Base-by-base conservation (phyloP, 1,140 invertebrate species). In the Papilio machaon region DNA sequence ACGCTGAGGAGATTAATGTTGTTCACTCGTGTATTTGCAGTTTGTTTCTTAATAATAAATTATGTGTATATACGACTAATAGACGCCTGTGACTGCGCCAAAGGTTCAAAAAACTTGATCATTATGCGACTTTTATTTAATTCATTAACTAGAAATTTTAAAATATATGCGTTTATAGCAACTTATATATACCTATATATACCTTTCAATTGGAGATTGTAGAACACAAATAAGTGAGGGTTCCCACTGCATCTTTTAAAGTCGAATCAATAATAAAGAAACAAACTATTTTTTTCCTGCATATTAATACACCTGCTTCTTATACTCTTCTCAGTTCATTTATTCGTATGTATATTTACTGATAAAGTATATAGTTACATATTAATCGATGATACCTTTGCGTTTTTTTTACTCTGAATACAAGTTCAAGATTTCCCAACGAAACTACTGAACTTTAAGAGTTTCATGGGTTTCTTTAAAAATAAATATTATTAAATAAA, bases 31-130 rank as follows among this genome's bases (percentile, higher is more conserved):
- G 23, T 67, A 35, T 67, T 67, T 67, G 64, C 64, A 67, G 23
- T 67, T 67, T 67, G 64, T 35, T 67, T 67, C 64, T 67, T 67
- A 67, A 67, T 67, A 30, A 67, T 67, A 67, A 67, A 67, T 67
- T 67, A 67, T 67, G 2, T 17, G 64, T 67, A 67, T 67, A 23
- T 35, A 67, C 19, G 58, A 64, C 30, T 17, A 67, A 11, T 35
- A 3, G 19, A 60, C 19, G 19, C 64, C 30, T 15, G 9, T 11
- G 30, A 60, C 17, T 35, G 3, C 11, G 64, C 5, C 11, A 35
- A 15, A 5, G 30, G 23, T 67, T 13, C 3, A 17, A 13, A 11
- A 64, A 64, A 64, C 60, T 64, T 30, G 7, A 5, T 2, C 49
- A 9, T 49, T 11, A 49, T 15, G 3, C 9, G 9, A n/a, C n/a